Conservation (phyloP, 2,797 vertebrate species). For the Calcarius lapponicus region DNA sequence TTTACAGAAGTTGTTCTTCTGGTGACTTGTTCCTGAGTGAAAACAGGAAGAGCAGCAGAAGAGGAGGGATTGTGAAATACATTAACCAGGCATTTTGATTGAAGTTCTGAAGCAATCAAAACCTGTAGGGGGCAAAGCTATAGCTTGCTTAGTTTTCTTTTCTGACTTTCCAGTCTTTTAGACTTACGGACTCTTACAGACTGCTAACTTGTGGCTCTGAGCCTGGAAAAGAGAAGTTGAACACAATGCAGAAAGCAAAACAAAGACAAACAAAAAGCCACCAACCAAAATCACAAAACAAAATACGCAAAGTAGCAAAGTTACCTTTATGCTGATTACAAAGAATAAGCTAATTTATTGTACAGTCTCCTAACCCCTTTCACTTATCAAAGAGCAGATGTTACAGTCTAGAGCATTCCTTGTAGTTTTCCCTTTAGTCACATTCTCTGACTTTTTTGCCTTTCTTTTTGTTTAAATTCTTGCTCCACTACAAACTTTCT, state of each 20-base stretch:
- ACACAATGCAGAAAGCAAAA: not conserved
- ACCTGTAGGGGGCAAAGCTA: not conserved
- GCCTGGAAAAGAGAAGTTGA: not conserved
- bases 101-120: not conserved
- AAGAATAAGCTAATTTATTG: not conserved
- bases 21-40: not conserved
- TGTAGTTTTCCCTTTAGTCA: not conserved
- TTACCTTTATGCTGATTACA: not conserved
- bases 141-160: not conserved
- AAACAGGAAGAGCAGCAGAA: not conserved
- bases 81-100: not conserved
- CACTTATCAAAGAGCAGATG: not conserved
- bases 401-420: not conserved
- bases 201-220: not conserved
- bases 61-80: not conserved
- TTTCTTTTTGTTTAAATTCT: not conserved
- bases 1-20: not conserved
- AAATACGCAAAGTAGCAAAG: not conserved
- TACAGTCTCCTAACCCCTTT: not conserved
- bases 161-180: not conserved
- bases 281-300: not conserved
- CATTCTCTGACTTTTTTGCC: not conserved
- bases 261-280: not conserved
- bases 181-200: not conserved
- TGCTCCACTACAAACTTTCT: not conserved